These are phyloP conservation scores for Alsophila aescularia DNA, from an alignment of 2,888 invertebrate genomes.

Conservation along the genomic window DNA sequence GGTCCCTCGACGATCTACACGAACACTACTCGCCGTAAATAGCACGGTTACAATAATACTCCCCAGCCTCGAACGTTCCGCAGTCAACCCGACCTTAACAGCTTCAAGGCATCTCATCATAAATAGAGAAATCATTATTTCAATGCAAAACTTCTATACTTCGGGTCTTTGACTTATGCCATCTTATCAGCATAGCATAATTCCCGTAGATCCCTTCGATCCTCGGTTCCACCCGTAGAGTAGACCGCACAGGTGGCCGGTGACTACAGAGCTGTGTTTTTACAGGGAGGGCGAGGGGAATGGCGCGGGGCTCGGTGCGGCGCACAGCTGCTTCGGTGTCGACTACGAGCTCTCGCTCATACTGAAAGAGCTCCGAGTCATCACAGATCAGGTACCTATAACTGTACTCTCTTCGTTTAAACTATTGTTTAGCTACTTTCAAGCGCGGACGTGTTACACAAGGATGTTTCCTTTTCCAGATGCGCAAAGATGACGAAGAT, in stretches of 20 bases:
- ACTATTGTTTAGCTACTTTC: not conserved
- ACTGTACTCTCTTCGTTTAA: not conserved
- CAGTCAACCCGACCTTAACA: constrained; percentile 77
- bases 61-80: constrained; percentile 80
- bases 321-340: constrained; percentile 94
- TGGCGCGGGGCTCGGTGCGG: constrained; percentile 88
- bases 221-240: constrained; percentile 77
- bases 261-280: constrained; percentile 73
- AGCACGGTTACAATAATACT: constrained; percentile 81
- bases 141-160: constrained; percentile 46
- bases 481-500: constrained; percentile 97
- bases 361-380: constrained; percentile 96
- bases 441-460: not conserved
- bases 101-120: constrained; percentile 54
- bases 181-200: constrained; percentile 64
- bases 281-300: constrained; percentile 86
- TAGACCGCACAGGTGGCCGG: constrained; percentile 72
- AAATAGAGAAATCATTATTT: constrained; percentile 52
- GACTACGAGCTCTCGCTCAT: constrained; percentile 97
- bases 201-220: constrained; percentile 78
- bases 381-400: constrained; percentile 90
- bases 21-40: constrained; percentile 85
- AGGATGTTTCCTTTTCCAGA: constrained; percentile 79
- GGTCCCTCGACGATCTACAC: constrained; percentile 87
- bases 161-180: constrained; percentile 68